phyloP scores from a whole-genome alignment of 2,113 vertebrate genomes.

The Cyprinodon brontotheroides region DNA sequence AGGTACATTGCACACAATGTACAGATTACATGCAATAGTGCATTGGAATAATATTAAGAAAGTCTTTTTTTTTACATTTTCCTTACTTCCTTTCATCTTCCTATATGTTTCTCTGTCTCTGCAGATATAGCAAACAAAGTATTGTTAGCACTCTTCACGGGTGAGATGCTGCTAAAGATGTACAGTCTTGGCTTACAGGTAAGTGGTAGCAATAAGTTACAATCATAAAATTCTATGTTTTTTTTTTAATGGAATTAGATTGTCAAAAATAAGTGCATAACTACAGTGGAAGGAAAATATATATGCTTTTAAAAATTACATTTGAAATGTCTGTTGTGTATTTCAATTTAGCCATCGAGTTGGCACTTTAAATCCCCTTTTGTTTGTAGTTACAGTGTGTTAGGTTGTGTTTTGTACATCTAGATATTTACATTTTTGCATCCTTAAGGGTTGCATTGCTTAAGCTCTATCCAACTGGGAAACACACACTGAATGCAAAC shows the following conservation, averaged over 20 bases:
- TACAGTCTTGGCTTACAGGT: conserved; percentile 93
- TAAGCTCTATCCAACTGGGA: too few relatives aligned
- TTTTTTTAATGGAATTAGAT: neutral
- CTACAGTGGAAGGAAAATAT: neutral
- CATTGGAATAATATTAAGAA: neutral
- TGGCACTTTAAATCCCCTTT: too few relatives aligned
- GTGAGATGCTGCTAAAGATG: conserved; percentile 99
- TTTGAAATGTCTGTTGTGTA: neutral
- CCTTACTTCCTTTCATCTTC: neutral
- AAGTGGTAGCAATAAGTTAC: neutral
- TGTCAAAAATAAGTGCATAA: neutral
- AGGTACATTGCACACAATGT: conserved; percentile 75
- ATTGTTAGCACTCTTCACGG: conserved; percentile 94
- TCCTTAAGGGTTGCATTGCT: too few relatives aligned
- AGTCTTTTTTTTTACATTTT: neutral
- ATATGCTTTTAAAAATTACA: neutral
- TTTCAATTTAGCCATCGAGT: neutral
- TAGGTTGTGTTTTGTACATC: too few relatives aligned
- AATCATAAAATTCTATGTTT: neutral
- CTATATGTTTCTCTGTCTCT: neutral
- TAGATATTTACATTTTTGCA: too few relatives aligned
- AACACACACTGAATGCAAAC: too few relatives aligned
- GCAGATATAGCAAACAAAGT: conserved; percentile 97
- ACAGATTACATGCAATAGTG: neutral
- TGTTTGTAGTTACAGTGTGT: too few relatives aligned